phyloP scores from a whole-genome alignment of 2,113 vertebrate species.

The Clinocottus analis region DNA sequence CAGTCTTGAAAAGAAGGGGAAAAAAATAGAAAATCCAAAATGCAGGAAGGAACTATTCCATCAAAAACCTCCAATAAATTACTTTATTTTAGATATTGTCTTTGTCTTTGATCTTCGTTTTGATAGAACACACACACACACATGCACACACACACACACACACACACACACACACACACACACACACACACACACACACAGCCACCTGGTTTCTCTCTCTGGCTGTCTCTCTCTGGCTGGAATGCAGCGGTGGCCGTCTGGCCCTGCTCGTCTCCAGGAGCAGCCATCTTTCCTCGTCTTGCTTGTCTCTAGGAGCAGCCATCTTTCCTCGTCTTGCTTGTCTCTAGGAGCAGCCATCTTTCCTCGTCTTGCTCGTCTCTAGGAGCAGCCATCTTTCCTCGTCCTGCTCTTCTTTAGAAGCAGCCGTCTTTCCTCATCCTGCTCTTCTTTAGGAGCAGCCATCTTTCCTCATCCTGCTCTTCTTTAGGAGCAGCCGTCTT shows the following conservation, averaged over 20 bases:
- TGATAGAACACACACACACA: neutral
- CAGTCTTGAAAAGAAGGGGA: neutral
- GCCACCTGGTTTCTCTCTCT: constrained; percentile 52
- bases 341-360: too few relatives aligned
- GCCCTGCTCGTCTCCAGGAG: too few relatives aligned
- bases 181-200: constrained; percentile 14
- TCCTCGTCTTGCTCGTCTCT: constrained; percentile 80
- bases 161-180: neutral
- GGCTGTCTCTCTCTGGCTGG: constrained; percentile 43
- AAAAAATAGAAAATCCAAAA: neutral
- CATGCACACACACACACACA: neutral
- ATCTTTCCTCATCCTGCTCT: too few relatives aligned
- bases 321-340: too few relatives aligned
- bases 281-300: too few relatives aligned
- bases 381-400: constrained; percentile 76
- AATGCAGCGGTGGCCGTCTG: constrained; percentile 77
- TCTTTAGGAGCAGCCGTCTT: too few relatives aligned
- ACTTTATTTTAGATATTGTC: neutral
- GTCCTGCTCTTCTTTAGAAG: constrained; percentile 79
- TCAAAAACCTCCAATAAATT: neutral
- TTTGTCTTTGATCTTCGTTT: constrained; percentile 5
- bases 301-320: too few relatives aligned
- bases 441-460: too few relatives aligned
- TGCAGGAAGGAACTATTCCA: constrained; percentile 1
- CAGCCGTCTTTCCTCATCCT: constrained; percentile 74